Evolutionary conservation across 2,113 vertebrate genomes (phyloP).

Genomic region (Hydrolagus affinis): DNA sequence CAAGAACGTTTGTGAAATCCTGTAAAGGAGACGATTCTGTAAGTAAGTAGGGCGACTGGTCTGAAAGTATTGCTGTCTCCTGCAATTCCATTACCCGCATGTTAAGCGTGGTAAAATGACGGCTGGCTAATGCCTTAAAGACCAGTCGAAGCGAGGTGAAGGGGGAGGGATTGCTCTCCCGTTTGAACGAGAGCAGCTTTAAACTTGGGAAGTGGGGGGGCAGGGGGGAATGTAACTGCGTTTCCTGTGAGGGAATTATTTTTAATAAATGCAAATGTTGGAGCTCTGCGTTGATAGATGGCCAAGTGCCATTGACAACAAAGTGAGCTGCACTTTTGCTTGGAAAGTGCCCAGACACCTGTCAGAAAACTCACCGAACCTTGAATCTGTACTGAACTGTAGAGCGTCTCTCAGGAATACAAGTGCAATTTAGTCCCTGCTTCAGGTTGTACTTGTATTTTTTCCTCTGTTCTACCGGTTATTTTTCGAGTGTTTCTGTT

Average conservation of each 20-base stretch:
- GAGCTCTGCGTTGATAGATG: neutral
- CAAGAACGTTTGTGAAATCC: neutral
- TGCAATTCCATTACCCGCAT: neutral
- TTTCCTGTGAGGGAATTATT: neutral
- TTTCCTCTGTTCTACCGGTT: no score
- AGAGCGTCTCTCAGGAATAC: neutral
- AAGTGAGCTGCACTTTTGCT: neutral
- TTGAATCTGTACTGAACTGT: neutral
- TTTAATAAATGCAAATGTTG: neutral
- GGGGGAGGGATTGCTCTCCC: no score
- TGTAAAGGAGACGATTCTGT: neutral
- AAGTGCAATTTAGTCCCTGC: no score
- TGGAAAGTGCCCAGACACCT: neutral
- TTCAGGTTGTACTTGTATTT: no score
- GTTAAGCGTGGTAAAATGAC: neutral
- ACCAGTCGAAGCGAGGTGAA: neutral
- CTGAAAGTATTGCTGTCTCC: neutral
- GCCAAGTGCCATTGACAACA: neutral
- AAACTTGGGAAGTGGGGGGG: neutral
- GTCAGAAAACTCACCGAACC: neutral
- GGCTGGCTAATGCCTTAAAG: neutral
- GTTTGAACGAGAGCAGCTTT: neutral
- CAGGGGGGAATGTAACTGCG: neutral
- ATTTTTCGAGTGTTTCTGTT: no score
- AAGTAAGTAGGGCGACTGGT: neutral